Conservation (phyloP, 2,113 vertebrate genomes). For the Gopherus evgoodei region DNA sequence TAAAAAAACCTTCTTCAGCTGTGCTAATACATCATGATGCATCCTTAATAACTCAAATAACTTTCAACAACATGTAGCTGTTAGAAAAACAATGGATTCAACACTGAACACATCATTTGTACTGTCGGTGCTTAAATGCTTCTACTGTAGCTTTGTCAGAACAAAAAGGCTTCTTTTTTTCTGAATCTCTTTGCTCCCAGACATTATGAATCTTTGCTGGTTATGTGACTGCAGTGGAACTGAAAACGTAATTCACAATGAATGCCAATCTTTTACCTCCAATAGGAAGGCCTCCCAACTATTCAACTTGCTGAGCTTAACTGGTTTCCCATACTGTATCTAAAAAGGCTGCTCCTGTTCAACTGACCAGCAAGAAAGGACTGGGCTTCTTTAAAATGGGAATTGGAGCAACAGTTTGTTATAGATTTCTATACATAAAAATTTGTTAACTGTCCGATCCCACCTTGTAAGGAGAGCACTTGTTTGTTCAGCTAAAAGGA, state of each 20-base stretch:
- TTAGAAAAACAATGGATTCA: constrained; percentile 58
- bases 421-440: constrained; percentile 68
- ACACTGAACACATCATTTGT: constrained; percentile 26
- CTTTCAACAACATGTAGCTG: constrained; percentile 50
- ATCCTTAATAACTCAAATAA: constrained; percentile 61
- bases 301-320: constrained; percentile 75
- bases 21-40: constrained; percentile 75
- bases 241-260: constrained; percentile 72
- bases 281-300: constrained; percentile 54
- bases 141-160: background rate
- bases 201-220: constrained; percentile 33
- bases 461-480: constrained; percentile 73
- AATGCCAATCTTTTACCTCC: constrained; percentile 67
- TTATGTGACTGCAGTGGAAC: constrained; percentile 57
- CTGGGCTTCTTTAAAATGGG: constrained; percentile 71
- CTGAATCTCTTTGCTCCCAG: constrained; percentile 37
- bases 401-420: constrained; percentile 78
- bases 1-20: constrained; percentile 68
- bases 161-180: constrained; percentile 20
- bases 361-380: constrained; percentile 75
- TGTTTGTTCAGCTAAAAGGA: constrained; percentile 68
- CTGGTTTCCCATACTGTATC: constrained; percentile 56
- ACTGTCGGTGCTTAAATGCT: constrained; percentile 21
- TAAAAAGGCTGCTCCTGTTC: constrained; percentile 71
- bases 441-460: constrained; percentile 70